These are phyloP conservation scores for Drosophila quasianomalipes DNA, from an alignment of 2,888 invertebrate genomes.

Conservation along the genomic window DNA sequence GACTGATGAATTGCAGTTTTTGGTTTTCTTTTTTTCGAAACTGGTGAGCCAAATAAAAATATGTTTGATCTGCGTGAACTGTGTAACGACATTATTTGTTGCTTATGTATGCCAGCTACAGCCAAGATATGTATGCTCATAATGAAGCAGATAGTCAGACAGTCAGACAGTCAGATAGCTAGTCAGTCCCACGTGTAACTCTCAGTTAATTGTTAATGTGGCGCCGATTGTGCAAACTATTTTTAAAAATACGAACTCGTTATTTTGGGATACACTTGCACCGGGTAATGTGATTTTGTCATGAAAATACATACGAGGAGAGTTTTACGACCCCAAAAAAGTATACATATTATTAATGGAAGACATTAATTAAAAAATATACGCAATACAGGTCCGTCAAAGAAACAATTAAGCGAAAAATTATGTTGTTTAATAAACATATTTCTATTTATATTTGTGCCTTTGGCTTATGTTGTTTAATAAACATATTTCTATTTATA, in stretches of 20 bases:
- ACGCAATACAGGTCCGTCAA: not conserved
- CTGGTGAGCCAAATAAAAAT: conserved; percentile 8
- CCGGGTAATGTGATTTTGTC: not conserved
- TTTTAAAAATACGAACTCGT: conserved; percentile 32
- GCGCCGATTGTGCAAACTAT: conserved; percentile 52
- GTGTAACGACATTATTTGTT: conserved; percentile 40
- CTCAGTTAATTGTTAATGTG: conserved; percentile 45
- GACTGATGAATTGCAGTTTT: conserved; percentile 1
- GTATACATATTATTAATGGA: not conserved
- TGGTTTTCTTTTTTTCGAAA: conserved; percentile 8
- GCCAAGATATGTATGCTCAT: conserved; percentile 3
- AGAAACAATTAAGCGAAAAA: not conserved
- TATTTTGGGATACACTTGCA: conserved; percentile 3
- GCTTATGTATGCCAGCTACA: conserved; percentile 24
- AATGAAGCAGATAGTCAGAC: conserved; percentile 6
- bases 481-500: not conserved
- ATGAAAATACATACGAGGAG: not conserved
- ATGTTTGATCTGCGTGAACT: conserved; percentile 44
- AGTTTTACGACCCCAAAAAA: not conserved
- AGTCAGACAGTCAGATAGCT: conserved; percentile 18
- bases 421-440: not conserved
- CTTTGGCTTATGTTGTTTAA: not conserved
- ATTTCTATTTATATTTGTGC: no score
- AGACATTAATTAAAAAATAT: not conserved
- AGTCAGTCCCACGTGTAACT: conserved; percentile 46